A percentile compares a stretch with the other conserved stretches of the same genome.
phyloP scores from a whole-genome alignment of 2,888 invertebrate genomes.

The Amblyjoppa fuscipennis region DNA sequence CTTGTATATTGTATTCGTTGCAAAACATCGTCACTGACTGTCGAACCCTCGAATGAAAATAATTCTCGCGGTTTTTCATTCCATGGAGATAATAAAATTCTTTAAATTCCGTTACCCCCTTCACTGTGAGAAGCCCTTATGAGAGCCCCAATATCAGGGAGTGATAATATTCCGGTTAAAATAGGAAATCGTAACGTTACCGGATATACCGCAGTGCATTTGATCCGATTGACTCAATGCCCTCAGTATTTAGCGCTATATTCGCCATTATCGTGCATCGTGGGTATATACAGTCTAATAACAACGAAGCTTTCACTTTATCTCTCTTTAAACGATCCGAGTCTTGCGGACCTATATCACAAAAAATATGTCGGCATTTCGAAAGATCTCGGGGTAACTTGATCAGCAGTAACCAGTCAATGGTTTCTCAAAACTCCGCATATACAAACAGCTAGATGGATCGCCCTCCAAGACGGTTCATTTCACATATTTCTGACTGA shows the following conservation, averaged over 20 bases:
- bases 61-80: conserved; percentile 5
- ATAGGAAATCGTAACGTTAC: conserved; percentile 8
- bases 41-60: conserved; percentile 12
- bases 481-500: too few relatives aligned
- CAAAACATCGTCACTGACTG: conserved; percentile 6
- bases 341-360: too few relatives aligned
- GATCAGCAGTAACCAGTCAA: too few relatives aligned
- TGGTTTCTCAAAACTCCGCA: too few relatives aligned
- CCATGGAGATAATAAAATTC: conserved; percentile 19
- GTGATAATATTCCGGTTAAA: conserved; percentile 2
- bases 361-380: too few relatives aligned
- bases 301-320: neutral
- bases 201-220: conserved; percentile 28
- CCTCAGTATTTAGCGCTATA: neutral
- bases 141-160: neutral
- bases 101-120: neutral
- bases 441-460: too few relatives aligned
- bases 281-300: neutral
- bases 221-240: conserved; percentile 12
- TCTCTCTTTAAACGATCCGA: neutral
- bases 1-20: neutral
- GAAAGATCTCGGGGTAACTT: too few relatives aligned
- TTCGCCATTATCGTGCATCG: conserved; percentile 4
- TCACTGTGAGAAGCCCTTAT: too few relatives aligned
- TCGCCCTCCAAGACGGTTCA: too few relatives aligned